Evolutionary conservation across 2,888 invertebrate genomes (phyloP).

Genomic region (Lampropteryx suffumata): DNA sequence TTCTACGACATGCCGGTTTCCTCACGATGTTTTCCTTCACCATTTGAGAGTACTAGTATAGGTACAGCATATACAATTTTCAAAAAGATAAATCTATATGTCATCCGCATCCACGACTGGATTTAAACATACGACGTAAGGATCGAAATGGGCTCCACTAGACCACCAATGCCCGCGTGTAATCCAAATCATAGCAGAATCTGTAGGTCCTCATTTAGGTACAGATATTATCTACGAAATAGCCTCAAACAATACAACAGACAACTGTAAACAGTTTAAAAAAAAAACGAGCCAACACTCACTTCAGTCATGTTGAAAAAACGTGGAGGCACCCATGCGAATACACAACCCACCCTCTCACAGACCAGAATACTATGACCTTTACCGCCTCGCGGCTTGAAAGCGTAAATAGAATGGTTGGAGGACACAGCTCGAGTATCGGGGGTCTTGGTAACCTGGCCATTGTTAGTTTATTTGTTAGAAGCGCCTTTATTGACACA

Average conservation of each 20-base stretch:
- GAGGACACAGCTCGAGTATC: conserved; percentile 12
- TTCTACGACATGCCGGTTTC: no score
- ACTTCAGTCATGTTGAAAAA: conserved; percentile 54
- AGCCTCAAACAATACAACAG: conserved; percentile 6
- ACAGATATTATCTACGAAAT: no score
- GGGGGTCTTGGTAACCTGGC: conserved; percentile 37
- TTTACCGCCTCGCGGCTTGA: conserved; percentile 15
- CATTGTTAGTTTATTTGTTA: conserved; percentile 41
- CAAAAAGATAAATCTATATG: no score
- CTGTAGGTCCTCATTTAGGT: no score
- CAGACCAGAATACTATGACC: conserved; percentile 37
- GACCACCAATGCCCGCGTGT: no score
- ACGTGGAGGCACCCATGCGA: conserved; percentile 48
- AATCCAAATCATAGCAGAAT: no score
- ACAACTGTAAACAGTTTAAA: conserved; percentile 28
- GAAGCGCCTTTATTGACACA: conserved; percentile 45
- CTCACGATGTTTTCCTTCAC: no score
- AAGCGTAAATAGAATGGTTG: conserved; percentile 11
- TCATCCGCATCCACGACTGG: no score
- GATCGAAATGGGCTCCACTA: no score
- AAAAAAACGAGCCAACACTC: conserved; percentile 38
- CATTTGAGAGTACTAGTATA: no score
- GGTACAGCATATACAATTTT: no score
- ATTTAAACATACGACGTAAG: no score
- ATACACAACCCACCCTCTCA: conserved; percentile 45